A percentile compares a stretch with the other conserved stretches of the same genome.
These are phyloP conservation scores for Buceros bicornis DNA, from an alignment of 2,797 vertebrate species.

Conservation along the genomic window DNA sequence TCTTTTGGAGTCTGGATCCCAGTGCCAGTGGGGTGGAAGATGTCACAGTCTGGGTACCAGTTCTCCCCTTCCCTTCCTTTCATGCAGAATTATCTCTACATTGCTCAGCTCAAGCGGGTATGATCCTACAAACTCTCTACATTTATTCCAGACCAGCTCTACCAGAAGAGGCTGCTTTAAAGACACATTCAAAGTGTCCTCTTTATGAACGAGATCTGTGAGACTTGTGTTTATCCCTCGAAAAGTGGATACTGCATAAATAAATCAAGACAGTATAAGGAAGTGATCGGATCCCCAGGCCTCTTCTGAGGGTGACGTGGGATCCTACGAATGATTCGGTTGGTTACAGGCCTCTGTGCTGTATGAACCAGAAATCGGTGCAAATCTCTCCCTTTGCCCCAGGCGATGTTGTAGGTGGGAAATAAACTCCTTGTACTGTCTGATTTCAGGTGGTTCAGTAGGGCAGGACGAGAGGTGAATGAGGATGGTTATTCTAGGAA, in stretches of 20 bases:
- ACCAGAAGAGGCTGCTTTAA: not conserved
- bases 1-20: slow-evolving; percentile 19
- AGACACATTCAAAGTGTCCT: not conserved
- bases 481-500: slow-evolving; percentile 69
- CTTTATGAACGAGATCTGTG: not conserved
- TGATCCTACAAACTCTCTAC: not conserved
- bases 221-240: slow-evolving; percentile 77
- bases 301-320: not conserved
- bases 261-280: slow-evolving; percentile 78
- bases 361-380: not conserved
- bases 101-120: not conserved
- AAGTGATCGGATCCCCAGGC: slow-evolving; percentile 10
- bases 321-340: not conserved
- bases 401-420: not conserved
- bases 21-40: not conserved
- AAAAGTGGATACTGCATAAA: slow-evolving; percentile 80
- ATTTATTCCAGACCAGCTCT: not conserved
- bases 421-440: slow-evolving; percentile 76
- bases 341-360: not conserved
- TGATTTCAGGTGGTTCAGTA: slow-evolving; percentile 59
- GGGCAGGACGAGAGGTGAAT: slow-evolving; percentile 70
- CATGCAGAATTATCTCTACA: not conserved
- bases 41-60: not conserved
- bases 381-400: slow-evolving; percentile 39
- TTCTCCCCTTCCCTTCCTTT: not conserved